phyloP scores from a whole-genome alignment of 2,113 vertebrate genomes.

The Helogale parvula region DNA sequence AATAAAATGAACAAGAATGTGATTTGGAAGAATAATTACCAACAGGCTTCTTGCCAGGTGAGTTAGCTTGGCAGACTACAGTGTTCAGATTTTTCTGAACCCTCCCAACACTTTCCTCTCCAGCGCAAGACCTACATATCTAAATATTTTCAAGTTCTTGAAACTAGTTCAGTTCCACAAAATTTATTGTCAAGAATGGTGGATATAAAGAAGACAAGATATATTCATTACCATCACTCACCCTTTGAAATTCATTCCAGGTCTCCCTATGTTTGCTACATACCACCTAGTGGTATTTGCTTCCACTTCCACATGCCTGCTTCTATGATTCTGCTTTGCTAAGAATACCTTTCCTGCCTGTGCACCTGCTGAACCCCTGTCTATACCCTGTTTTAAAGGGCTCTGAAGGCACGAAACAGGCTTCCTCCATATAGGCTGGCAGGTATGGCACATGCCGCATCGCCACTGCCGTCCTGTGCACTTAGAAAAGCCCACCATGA shows the following conservation, averaged over 20 bases:
- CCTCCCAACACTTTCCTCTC: neutral
- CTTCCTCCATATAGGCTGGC: neutral
- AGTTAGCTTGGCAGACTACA: neutral
- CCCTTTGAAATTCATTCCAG: neutral
- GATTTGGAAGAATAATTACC: neutral
- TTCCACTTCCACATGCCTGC: neutral
- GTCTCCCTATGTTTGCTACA: neutral
- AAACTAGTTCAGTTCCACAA: neutral
- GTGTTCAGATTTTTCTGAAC: neutral
- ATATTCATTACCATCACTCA: neutral
- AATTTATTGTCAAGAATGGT: neutral
- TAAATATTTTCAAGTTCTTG: neutral
- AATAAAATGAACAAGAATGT: neutral
- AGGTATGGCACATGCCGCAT: neutral
- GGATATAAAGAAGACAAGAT: neutral
- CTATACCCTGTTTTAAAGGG: neutral
- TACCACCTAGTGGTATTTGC: neutral
- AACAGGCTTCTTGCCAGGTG: neutral
- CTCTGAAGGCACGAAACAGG: neutral
- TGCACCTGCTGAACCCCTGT: neutral
- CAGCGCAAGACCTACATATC: neutral
- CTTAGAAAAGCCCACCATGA: neutral
- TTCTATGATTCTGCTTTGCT: neutral
- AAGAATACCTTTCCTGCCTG: neutral
- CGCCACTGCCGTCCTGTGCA: neutral